phyloP scores from a whole-genome alignment of 2,888 invertebrate genomes.

The Sceliomorpha sp. region DNA sequence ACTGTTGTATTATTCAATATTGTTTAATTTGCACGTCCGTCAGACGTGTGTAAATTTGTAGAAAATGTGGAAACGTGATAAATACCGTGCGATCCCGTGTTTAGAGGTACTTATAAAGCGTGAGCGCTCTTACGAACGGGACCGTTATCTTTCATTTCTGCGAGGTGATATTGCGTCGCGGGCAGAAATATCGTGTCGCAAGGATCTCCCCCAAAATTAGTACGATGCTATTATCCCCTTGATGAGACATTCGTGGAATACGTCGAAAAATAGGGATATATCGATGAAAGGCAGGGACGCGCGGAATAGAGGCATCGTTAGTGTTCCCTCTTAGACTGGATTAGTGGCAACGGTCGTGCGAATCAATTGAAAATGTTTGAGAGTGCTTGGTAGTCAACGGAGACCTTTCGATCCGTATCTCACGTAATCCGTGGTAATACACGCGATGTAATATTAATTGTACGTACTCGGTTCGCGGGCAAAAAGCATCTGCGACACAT shows the following conservation, averaged over 20 bases:
- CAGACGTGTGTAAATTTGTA: too few relatives aligned
- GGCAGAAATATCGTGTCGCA: too few relatives aligned
- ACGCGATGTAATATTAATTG: conserved; percentile 54
- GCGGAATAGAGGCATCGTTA: background rate
- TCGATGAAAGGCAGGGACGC: background rate
- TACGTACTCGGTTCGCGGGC: conserved; percentile 18
- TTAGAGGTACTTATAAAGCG: too few relatives aligned
- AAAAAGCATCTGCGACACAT: conserved; percentile 35
- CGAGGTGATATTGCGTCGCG: too few relatives aligned
- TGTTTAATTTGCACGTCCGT: too few relatives aligned
- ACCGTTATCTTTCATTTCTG: too few relatives aligned
- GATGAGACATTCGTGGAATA: background rate
- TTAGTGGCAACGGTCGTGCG: background rate
- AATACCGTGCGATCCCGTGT: too few relatives aligned
- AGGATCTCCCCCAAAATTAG: too few relatives aligned
- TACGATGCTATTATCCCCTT: too few relatives aligned
- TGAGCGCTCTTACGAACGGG: too few relatives aligned
- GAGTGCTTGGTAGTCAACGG: conserved; percentile 24
- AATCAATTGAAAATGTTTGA: conserved; percentile 49
- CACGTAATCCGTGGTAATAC: conserved; percentile 41
- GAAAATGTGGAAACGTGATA: too few relatives aligned
- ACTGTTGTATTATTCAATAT: too few relatives aligned
- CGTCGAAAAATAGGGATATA: background rate
- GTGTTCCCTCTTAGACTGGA: background rate
- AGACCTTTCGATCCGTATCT: conserved; percentile 46